Conservation (phyloP, 1,140 invertebrate genomes). For the Phortica variegata region DNA sequence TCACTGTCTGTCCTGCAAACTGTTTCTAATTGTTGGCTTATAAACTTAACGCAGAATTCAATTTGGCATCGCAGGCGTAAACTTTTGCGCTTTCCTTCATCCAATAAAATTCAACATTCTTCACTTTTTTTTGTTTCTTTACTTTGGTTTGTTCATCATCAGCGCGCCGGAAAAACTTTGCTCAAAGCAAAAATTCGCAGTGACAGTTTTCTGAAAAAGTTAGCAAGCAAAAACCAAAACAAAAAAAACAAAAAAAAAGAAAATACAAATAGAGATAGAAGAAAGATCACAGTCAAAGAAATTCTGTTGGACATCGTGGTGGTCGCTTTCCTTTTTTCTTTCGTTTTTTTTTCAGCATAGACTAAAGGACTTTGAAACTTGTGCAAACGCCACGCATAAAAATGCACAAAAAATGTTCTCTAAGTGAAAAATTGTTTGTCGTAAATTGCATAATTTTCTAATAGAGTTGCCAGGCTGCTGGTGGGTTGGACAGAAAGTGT, state of each 20-base stretch:
- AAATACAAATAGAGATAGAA: background rate
- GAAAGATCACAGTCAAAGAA: background rate
- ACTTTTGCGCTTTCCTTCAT: no score
- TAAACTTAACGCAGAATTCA: constrained; percentile 51
- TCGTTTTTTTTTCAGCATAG: no score
- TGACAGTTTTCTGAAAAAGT: constrained; percentile 47
- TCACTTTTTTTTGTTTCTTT: constrained; percentile 26
- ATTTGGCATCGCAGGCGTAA: constrained; percentile 26
- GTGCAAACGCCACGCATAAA: no score
- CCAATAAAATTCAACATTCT: no score
- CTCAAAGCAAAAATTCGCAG: constrained; percentile 52
- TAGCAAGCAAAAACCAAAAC: background rate
- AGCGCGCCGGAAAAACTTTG: constrained; percentile 21
- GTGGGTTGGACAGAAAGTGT: no score
- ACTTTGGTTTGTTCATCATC: background rate
- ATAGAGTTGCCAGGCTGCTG: no score
- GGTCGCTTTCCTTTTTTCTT: no score
- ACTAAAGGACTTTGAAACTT: no score
- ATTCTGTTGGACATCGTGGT: background rate
- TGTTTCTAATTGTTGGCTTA: constrained; percentile 54
- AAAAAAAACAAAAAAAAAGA: constrained; percentile 20
- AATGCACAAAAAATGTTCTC: no score
- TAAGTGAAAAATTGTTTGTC: constrained; percentile 13
- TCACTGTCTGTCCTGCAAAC: no score
- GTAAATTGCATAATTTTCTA: constrained; percentile 3